Conservation (phyloP, 37 sponge, comb jelly and placozoan genomes). For the Aphrocallistes beatrix region DNA sequence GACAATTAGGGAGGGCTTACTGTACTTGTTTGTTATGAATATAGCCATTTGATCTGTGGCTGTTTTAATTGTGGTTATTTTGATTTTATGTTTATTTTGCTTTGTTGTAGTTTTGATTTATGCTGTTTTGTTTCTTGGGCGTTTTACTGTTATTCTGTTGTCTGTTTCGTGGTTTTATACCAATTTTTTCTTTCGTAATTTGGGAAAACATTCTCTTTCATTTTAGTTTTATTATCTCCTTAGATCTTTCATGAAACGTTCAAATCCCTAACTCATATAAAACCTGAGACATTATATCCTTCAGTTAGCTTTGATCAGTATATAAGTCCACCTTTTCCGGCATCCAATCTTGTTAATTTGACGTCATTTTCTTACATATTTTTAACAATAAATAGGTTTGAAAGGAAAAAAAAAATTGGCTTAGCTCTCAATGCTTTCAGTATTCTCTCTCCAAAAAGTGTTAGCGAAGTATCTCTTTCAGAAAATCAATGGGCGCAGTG, state of each 20-base stretch:
- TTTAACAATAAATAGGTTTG: conserved; percentile 83
- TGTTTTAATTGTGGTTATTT: too few relatives aligned
- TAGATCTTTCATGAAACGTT: not conserved
- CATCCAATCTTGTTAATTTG: not conserved
- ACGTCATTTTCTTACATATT: conserved; percentile 51
- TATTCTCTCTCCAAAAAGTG: conserved; percentile 21
- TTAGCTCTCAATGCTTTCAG: conserved; percentile 61
- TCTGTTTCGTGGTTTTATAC: too few relatives aligned
- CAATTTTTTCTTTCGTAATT: too few relatives aligned
- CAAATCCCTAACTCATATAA: not conserved
- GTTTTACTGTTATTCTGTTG: too few relatives aligned
- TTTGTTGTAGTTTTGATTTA: too few relatives aligned
- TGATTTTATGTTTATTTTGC: too few relatives aligned
- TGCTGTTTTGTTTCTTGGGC: too few relatives aligned
- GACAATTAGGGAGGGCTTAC: too few relatives aligned
- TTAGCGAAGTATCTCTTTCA: not conserved
- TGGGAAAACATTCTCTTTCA: too few relatives aligned
- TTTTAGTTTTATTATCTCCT: not conserved
- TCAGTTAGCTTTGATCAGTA: conserved; percentile 67
- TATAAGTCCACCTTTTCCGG: conserved; percentile 24
- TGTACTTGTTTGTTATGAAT: too few relatives aligned
- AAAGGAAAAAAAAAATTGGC: conserved; percentile 90
- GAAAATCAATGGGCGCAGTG: conserved; percentile 25
- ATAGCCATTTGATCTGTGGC: too few relatives aligned
- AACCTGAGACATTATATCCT: conserved; percentile 63